A percentile compares a stretch with the other conserved stretches of the same genome.
Conservation (phyloP, 2,113 vertebrate genomes). For the Scatophagus argus region DNA sequence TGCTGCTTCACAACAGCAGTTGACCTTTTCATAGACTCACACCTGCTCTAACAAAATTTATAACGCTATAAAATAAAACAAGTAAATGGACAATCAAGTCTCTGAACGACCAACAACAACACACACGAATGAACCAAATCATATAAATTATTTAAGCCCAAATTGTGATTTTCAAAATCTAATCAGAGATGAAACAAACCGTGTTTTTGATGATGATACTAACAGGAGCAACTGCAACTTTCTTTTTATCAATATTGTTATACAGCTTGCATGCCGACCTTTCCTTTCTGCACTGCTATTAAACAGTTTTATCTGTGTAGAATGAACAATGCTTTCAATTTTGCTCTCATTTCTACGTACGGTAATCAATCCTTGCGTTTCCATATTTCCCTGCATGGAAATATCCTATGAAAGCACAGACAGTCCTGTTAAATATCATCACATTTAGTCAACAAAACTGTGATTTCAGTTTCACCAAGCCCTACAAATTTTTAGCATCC, state of each 20-base stretch:
- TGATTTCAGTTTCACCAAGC: background rate
- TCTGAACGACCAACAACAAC: background rate
- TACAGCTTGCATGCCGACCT: background rate
- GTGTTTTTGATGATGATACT: background rate
- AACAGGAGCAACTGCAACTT: background rate
- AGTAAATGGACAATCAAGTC: background rate
- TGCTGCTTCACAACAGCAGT: background rate
- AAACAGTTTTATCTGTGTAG: background rate
- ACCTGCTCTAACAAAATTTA: background rate
- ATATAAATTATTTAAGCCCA: background rate
- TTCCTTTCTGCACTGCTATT: background rate
- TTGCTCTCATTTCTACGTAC: slow-evolving; percentile 2
- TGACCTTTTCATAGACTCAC: background rate
- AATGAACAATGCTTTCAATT: background rate
- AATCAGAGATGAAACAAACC: background rate
- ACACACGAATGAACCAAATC: background rate
- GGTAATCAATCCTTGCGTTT: background rate
- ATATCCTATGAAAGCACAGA: background rate
- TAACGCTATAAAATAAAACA: background rate
- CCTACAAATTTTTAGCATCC: too few species aligned
- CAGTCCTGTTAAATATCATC: background rate
- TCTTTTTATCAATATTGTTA: background rate
- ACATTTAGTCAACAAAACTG: background rate
- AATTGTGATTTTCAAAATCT: background rate
- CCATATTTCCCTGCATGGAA: background rate